Conservation (phyloP, 2,797 vertebrate genomes). For the Adrianichthys oophorus region DNA sequence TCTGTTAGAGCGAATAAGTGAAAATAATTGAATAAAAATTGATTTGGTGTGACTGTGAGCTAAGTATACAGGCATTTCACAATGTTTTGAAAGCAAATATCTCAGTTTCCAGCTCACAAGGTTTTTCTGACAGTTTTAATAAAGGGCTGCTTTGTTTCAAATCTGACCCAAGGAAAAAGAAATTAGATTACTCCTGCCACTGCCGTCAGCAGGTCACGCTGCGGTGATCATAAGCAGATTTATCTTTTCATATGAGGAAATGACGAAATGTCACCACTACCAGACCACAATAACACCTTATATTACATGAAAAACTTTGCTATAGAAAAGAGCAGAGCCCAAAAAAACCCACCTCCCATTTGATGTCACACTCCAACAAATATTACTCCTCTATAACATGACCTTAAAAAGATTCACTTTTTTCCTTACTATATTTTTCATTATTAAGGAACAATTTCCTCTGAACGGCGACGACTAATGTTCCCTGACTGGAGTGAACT, state of each 20-base stretch:
- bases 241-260: not conserved
- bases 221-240: not conserved
- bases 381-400: too few species aligned
- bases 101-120: not conserved
- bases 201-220: slow-evolving; percentile 1
- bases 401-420: too few species aligned
- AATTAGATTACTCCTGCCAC: not conserved
- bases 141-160: slow-evolving; percentile 4
- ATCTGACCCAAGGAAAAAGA: slow-evolving; percentile 1
- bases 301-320: not conserved
- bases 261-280: not conserved
- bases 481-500: too few species aligned
- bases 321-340: not conserved
- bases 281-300: not conserved
- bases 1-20: too few species aligned
- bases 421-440: not conserved
- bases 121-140: slow-evolving; percentile 13
- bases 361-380: too few species aligned
- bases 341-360: not conserved
- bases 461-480: too few species aligned
- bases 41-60: too few species aligned
- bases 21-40: too few species aligned
- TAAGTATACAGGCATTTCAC: slow-evolving; percentile 20
- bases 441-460: not conserved
- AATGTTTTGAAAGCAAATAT: slow-evolving; percentile 24